Percentiles rank a stretch among this genome's conserved stretches.
Evolutionary conservation across 2,113 vertebrate genomes (phyloP).

Genomic region (Glaucomys volans): DNA sequence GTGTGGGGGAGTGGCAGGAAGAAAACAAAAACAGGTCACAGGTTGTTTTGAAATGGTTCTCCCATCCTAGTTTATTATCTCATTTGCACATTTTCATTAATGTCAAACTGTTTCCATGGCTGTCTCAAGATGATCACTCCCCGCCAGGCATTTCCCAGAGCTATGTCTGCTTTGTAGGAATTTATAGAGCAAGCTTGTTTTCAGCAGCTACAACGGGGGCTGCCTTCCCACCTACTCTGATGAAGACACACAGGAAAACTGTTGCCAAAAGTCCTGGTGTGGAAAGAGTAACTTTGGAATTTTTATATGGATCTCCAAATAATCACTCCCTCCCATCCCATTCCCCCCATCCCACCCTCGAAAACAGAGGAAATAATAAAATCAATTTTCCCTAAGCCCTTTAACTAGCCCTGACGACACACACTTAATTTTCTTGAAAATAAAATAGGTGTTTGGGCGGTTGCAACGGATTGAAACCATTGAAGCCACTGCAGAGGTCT

Average conservation of each 20-base stretch:
- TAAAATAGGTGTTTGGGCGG: conserved; percentile 55
- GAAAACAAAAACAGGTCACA: conserved; percentile 60
- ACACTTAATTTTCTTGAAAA: conserved; percentile 75
- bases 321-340: background rate
- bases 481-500: conserved; percentile 31
- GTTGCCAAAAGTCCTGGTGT: conserved; percentile 36
- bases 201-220: background rate
- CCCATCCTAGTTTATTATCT: conserved; percentile 54
- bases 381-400: conserved; percentile 49
- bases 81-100: conserved; percentile 80
- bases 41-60: conserved; percentile 75
- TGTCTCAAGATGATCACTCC: conserved; percentile 76
- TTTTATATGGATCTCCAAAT: conserved; percentile 62
- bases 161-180: conserved; percentile 68
- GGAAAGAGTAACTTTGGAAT: conserved; percentile 60
- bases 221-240: conserved; percentile 15
- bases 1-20: background rate
- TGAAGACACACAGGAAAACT: background rate
- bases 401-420: conserved; percentile 47
- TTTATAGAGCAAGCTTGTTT: conserved; percentile 66
- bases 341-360: background rate
- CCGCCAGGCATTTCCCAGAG: conserved; percentile 58
- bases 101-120: conserved; percentile 80
- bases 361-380: conserved; percentile 59
- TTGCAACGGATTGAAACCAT: conserved; percentile 22